Evolutionary conservation across 2,113 vertebrate species (phyloP), one percentile per base, ranked within the genome.

Genomic region (Miniopterus natalensis): DNA sequence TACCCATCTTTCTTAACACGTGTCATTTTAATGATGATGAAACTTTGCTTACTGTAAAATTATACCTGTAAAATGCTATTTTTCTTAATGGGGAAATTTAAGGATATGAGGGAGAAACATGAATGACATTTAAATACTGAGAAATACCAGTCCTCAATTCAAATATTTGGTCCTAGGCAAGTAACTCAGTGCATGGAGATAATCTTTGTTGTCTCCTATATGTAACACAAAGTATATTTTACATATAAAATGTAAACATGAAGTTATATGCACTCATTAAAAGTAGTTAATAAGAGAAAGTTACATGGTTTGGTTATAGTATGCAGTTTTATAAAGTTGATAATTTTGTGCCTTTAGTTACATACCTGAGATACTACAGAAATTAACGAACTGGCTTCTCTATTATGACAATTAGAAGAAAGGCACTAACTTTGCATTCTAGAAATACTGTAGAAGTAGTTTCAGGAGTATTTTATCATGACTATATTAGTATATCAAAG

Each of bases 251-350:
- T 61, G 20, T 90, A 90, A 84, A 77, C 4, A 66, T 78, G 6
- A 92, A 95, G 70, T 84, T 20, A 86, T 80, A 73, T 57, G n/a
- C 80, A 80, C 11, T 68, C 18, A 86, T 75, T 88, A 65, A 73
- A 40, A 79, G 0, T 18, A 84, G 25, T 84, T 15, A n/a, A 36
- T 23, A 53, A 66, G 3, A 70, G 40, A 87, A 90, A 79, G 8
- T 83, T 89, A 63, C 8, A 47, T 86, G 23, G 14, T 87, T 84
- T 93, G 47, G 1, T 42, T 90, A 47, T 51, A 81, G 57, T 63
- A 73, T 49, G 53, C 40, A 42, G 2, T 75, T 89, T 21, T 47
- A 80, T 73, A 74, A 81, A 9, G 63, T 71, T 84, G 8, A 59
- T 70, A 4, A 42, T 94, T 84, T 66, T 84, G 25, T 84, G 20